Evolutionary conservation across 2,113 vertebrate genomes (phyloP).

Genomic region (Microcebus lehilahytsara): DNA sequence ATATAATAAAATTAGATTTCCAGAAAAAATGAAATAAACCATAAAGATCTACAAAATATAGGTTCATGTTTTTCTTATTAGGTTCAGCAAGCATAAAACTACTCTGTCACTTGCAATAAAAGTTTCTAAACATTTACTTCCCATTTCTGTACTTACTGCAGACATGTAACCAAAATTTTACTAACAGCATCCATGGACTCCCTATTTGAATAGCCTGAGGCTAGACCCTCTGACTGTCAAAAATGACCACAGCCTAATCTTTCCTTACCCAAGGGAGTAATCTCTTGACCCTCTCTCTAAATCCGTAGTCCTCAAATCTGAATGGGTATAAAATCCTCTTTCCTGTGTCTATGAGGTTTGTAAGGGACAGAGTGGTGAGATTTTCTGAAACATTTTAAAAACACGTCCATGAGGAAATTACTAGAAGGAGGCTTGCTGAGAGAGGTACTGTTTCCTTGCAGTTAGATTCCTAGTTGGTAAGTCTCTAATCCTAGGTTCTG

Average conservation of each 20-base stretch:
- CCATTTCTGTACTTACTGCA: neutral
- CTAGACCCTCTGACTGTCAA: neutral
- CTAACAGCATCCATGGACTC: neutral
- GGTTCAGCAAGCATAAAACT: neutral
- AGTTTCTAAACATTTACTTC: neutral
- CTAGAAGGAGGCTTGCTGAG: neutral
- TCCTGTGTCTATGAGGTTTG: neutral
- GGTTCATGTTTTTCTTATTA: neutral
- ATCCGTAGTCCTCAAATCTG: neutral
- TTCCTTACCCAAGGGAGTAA: rapidly evolving
- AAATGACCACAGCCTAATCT: neutral
- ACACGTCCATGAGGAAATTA: neutral
- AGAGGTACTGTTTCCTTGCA: neutral
- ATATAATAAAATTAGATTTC: neutral
- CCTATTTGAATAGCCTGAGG: neutral
- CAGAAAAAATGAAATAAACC: neutral
- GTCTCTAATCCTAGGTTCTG: neutral
- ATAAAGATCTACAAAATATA: neutral
- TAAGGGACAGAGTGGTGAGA: neutral
- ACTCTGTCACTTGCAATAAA: neutral
- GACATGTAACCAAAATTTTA: neutral
- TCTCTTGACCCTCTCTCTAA: neutral
- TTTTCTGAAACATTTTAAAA: neutral
- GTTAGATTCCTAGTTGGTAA: neutral
- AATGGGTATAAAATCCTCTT: neutral